Evolutionary conservation across 2,888 invertebrate genomes (phyloP).

Genomic region (Synergus gifuensis): DNA sequence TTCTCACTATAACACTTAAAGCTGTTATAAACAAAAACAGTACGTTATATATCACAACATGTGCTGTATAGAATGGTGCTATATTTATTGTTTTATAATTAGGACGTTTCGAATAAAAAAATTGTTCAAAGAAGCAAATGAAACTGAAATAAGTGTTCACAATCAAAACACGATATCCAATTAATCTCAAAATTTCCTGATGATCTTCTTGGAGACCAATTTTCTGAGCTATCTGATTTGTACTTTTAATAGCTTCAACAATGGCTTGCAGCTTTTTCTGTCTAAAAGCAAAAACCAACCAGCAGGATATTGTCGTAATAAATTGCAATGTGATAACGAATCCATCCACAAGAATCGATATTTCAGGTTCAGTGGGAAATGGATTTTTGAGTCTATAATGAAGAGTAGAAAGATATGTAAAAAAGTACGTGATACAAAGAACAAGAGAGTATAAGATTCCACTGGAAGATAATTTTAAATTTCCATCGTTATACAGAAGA

Average conservation of each 20-base stretch:
- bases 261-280: not conserved
- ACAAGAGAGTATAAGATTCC: not conserved
- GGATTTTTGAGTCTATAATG: not conserved
- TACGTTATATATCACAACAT: not conserved
- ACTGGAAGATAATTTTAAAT: not conserved
- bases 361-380: not conserved
- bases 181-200: not conserved
- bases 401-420: not conserved
- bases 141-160: not conserved
- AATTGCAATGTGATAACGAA: not conserved
- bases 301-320: not conserved
- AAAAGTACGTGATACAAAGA: not conserved
- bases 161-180: not conserved
- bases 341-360: not conserved
- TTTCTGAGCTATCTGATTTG: not conserved
- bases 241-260: not conserved
- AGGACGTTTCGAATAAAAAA: not conserved
- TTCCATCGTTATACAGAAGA: not conserved
- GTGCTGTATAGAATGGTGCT: not conserved
- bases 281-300: constrained; percentile 8
- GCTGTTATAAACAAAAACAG: constrained; percentile 1
- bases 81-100: not conserved
- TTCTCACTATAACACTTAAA: constrained; percentile 1
- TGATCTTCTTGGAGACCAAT: not conserved
- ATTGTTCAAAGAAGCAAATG: not conserved